Evolutionary conservation across 1,140 invertebrate genomes (phyloP).

Genomic region (Rhynchophorus ferrugineus): DNA sequence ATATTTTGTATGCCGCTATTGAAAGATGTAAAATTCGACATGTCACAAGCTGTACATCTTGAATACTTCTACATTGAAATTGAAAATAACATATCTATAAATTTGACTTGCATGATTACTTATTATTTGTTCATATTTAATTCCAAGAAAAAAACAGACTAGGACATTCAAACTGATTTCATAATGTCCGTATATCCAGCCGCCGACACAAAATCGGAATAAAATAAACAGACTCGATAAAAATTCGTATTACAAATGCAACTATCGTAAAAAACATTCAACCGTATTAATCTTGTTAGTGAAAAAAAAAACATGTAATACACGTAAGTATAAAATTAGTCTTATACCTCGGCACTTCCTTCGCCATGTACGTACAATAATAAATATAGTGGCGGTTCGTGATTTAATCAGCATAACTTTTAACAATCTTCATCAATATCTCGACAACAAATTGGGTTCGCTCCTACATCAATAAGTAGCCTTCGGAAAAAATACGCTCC

Average conservation of each 20-base stretch:
- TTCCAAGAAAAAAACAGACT: no score
- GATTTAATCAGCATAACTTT: constrained; percentile 26
- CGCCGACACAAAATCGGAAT: no score
- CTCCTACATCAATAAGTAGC: constrained; percentile 14
- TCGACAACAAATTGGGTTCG: constrained; percentile 20
- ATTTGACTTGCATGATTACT: no score
- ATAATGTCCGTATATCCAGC: no score
- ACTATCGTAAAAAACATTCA: constrained; percentile 4
- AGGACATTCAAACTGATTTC: no score
- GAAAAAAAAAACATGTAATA: constrained; percentile 2
- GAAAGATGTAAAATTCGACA: no score
- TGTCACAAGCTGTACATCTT: no score
- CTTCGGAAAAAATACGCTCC: constrained; percentile 10
- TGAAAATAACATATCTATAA: no score
- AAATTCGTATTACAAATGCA: not conserved
- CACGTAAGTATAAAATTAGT: constrained; percentile 20
- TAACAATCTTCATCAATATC: constrained; percentile 24
- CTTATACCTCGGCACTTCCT: constrained; percentile 14
- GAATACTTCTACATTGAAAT: no score
- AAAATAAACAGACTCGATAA: not conserved
- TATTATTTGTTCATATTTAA: no score
- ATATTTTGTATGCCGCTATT: no score
- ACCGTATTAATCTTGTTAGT: constrained; percentile 16
- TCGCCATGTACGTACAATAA: constrained; percentile 21
- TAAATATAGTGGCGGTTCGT: constrained; percentile 17